phyloP scores from a whole-genome alignment of 35 echinoderm and acorn worm genomes.

The Apostichopus californicus region DNA sequence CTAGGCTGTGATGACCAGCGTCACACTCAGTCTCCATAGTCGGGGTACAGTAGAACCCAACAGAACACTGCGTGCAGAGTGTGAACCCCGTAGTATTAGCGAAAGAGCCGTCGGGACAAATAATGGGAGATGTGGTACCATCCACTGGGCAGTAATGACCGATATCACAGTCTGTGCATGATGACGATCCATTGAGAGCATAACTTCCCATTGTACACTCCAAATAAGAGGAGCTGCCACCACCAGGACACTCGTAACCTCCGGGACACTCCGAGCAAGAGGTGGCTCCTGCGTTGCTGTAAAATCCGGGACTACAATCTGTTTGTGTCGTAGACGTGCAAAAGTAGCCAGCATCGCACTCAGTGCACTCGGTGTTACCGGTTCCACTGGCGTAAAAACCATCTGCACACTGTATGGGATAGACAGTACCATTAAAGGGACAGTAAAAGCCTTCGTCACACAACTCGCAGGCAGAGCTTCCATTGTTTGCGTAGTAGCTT shows the following conservation, averaged over 20 bases:
- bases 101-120: conserved; percentile 71
- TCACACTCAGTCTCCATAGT: conserved; percentile 45
- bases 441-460: conserved; percentile 82
- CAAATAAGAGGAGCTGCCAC: conserved; percentile 11
- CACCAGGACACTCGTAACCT: conserved; percentile 69
- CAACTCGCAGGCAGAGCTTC: conserved; percentile 54
- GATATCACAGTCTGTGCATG: conserved; percentile 62
- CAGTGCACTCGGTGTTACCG: conserved; percentile 48
- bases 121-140: conserved; percentile 63
- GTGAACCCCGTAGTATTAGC: conserved; percentile 42
- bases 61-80: conserved; percentile 60
- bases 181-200: conserved; percentile 51
- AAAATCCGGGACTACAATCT: conserved; percentile 65
- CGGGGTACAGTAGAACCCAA: conserved; percentile 67
- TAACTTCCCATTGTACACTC: conserved; percentile 53
- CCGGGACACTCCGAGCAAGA: conserved; percentile 70
- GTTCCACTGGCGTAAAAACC: conserved; percentile 56
- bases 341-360: conserved; percentile 67
- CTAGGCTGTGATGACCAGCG: conserved; percentile 58
- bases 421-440: conserved; percentile 56
- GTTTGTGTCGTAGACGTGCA: conserved; percentile 63
- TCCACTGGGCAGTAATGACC: conserved; percentile 77
- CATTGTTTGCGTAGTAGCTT: conserved; percentile 73
- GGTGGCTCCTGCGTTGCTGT: conserved; percentile 71
- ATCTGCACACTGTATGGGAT: conserved; percentile 61